Conservation (phyloP, 2,113 vertebrate genomes). For the Beaufortia kweichowensis region DNA sequence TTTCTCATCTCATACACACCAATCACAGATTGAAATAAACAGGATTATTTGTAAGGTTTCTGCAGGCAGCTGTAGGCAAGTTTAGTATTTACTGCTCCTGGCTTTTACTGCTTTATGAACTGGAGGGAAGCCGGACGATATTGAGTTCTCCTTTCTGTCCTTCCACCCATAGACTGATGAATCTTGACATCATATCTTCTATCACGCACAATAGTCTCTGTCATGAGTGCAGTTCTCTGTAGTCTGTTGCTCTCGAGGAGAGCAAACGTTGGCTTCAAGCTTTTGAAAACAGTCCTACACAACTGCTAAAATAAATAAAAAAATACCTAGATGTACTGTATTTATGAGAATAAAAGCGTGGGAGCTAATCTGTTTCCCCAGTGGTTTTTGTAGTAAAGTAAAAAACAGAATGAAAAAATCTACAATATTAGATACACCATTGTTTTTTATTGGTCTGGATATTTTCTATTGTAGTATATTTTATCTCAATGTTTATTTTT, state of each 20-base stretch:
- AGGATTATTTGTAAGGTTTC: not conserved
- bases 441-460: not conserved
- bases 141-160: slow-evolving; percentile 20
- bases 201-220: slow-evolving; percentile 11
- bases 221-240: slow-evolving; percentile 49
- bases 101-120: slow-evolving; percentile 9
- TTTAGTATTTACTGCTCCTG: not conserved
- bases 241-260: slow-evolving; percentile 40
- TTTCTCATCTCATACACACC: no score
- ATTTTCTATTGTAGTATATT: not conserved
- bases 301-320: slow-evolving; percentile 8
- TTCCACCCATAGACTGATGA: slow-evolving; percentile 52
- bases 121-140: slow-evolving; percentile 15
- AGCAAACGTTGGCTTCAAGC: slow-evolving; percentile 2
- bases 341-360: not conserved
- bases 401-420: not conserved
- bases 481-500: no score
- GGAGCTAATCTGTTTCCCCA: not conserved
- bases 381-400: not conserved
- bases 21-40: not conserved
- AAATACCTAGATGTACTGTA: not conserved
- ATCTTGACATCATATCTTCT: slow-evolving; percentile 42
- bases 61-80: not conserved
- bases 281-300: slow-evolving; percentile 1
- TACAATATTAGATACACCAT: not conserved